These are phyloP conservation scores for Aromia moschata DNA, from an alignment of 2,888 invertebrate genomes.

Conservation along the genomic window DNA sequence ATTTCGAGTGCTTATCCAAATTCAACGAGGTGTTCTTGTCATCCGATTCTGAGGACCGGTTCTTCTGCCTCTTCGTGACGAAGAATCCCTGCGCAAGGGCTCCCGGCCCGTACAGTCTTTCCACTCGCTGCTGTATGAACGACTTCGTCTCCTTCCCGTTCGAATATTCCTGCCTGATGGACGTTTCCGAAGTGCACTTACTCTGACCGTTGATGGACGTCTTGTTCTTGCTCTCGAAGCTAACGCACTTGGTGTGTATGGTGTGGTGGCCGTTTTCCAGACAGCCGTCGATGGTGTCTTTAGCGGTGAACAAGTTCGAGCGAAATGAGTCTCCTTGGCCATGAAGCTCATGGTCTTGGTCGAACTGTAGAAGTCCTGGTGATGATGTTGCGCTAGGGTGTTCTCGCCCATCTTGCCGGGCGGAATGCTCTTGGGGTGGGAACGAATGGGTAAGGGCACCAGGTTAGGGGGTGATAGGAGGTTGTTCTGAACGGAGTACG, in stretches of 20 bases:
- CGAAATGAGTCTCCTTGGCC: conserved; percentile 48
- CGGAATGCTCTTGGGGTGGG: conserved; percentile 26
- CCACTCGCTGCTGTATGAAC: conserved; percentile 89
- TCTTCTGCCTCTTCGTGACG: conserved; percentile 70
- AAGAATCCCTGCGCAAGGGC: conserved; percentile 88
- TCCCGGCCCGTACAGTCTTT: conserved; percentile 87
- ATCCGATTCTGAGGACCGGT: conserved; percentile 54
- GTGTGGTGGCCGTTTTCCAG: conserved; percentile 48
- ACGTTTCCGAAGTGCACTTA: conserved; percentile 49
- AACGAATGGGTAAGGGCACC: conserved; percentile 53
- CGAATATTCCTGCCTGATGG: conserved; percentile 49
- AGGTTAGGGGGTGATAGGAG: conserved; percentile 61
- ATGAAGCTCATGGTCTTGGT: conserved; percentile 51
- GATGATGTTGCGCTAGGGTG: conserved; percentile 45
- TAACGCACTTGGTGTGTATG: conserved; percentile 46
- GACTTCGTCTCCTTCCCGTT: conserved; percentile 70
- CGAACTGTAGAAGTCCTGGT: conserved; percentile 50
- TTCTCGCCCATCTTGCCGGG: conserved; percentile 49
- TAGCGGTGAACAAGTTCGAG: conserved; percentile 48
- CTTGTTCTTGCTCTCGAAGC: conserved; percentile 47
- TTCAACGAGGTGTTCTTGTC: conserved; percentile 23
- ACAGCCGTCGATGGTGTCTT: conserved; percentile 58
- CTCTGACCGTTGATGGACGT: conserved; percentile 44
- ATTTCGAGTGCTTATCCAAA: conserved; percentile 50
- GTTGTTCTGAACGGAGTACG: conserved; percentile 56